phyloP scores from a whole-genome alignment of 2,797 vertebrate genomes.

The Atherinosoma microstoma region DNA sequence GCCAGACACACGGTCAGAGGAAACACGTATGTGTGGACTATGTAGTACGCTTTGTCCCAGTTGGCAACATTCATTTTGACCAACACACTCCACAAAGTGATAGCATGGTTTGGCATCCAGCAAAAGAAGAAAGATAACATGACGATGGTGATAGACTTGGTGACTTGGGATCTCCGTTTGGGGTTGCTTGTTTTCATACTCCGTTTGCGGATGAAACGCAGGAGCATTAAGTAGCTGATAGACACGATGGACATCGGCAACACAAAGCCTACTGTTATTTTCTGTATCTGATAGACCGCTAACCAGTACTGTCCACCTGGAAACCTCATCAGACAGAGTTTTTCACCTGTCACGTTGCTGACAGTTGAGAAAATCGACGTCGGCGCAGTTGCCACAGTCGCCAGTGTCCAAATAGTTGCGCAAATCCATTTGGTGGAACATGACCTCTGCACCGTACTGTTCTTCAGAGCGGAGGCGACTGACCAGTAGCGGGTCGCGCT shows the following conservation, averaged over 20 bases:
- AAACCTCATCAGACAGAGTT: conserved; percentile 82
- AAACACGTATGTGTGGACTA: conserved; percentile 83
- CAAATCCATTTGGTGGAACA: conserved; percentile 73
- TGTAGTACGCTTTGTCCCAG: conserved; percentile 83
- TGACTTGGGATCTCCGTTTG: conserved; percentile 78
- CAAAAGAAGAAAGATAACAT: conserved; percentile 83
- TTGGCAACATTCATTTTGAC: conserved; percentile 82
- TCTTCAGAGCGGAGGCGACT: conserved; percentile 75
- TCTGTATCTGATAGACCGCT: conserved; percentile 85
- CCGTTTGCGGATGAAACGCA: conserved; percentile 76
- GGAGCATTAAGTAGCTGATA: conserved; percentile 80
- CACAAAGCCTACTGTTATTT: conserved; percentile 82
- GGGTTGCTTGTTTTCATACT: conserved; percentile 75
- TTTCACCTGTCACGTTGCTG: conserved; percentile 80
- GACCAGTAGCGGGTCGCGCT: conserved; percentile 86
- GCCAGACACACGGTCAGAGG: conserved; percentile 85
- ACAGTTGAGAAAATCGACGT: conserved; percentile 83
- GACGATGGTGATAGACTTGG: conserved; percentile 80
- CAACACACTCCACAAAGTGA: conserved; percentile 85
- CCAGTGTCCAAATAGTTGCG: conserved; percentile 77
- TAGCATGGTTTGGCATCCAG: conserved; percentile 84
- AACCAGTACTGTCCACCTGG: conserved; percentile 83
- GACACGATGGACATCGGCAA: conserved; percentile 81
- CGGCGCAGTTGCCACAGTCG: conserved; percentile 79
- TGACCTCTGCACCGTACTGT: conserved; percentile 39